Percentiles rank a stretch among this genome's conserved stretches.
These are phyloP conservation scores for Halcyon malimbica DNA, from an alignment of 2,113 vertebrate genomes.

Conservation along the genomic window DNA sequence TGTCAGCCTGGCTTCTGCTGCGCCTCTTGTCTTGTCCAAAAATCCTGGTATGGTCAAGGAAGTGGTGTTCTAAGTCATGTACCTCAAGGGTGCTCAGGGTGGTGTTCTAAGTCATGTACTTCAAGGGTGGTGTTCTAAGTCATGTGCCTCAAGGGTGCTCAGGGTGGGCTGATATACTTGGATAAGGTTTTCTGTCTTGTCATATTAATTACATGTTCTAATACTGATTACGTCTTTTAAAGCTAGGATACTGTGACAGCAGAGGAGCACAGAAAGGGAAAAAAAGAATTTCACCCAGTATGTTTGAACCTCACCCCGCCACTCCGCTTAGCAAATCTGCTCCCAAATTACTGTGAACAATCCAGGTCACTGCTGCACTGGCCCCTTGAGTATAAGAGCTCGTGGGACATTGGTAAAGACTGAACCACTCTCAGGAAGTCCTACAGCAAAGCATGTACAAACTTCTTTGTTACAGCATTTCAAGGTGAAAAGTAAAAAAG, in stretches of 20 bases:
- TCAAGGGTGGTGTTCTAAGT: neutral
- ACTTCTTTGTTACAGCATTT: neutral
- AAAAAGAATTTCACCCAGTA: neutral
- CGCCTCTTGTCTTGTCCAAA: neutral
- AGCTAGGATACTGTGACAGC: neutral
- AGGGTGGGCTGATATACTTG: neutral
- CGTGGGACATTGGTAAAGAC: neutral
- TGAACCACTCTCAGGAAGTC: neutral
- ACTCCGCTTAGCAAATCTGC: neutral
- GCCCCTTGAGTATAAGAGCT: neutral
- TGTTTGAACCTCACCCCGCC: neutral
- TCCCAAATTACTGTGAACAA: neutral
- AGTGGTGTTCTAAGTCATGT: neutral
- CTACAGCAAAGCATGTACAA: neutral
- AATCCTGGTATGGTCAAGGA: neutral
- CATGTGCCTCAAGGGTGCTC: fast-evolving
- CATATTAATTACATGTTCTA: neutral
- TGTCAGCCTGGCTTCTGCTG: neutral
- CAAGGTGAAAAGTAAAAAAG: neutral
- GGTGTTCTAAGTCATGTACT: neutral
- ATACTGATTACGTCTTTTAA: neutral
- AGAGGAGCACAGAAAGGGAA: neutral
- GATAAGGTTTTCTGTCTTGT: neutral
- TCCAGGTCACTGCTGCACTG: neutral
- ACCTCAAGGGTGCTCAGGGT: neutral